Evolutionary conservation across 2,888 invertebrate species (phyloP).

Genomic region (Dicyrtomina minuta): DNA sequence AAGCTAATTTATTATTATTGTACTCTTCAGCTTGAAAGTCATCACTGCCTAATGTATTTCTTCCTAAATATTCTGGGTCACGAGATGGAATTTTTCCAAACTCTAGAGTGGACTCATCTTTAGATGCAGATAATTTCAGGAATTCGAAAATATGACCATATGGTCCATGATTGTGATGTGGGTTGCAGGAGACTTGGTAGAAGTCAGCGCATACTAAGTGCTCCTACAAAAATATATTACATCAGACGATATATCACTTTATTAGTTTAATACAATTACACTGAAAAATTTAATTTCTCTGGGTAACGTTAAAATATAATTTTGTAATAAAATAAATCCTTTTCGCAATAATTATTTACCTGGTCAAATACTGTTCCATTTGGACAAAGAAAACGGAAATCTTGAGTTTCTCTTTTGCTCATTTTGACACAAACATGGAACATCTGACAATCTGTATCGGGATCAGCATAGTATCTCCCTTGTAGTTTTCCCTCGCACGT

Average conservation of each 20-base stretch:
- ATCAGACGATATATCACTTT: constrained; percentile 21
- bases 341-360: constrained; percentile 43
- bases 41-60: constrained; percentile 48
- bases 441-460: constrained; percentile 52
- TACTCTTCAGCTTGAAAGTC: constrained; percentile 53
- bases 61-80: constrained; percentile 48
- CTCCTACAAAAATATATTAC: constrained; percentile 41
- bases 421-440: constrained; percentile 51
- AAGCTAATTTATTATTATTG: constrained; percentile 50
- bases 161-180: constrained; percentile 43
- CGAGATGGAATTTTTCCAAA: constrained; percentile 41
- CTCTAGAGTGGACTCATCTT: constrained; percentile 33
- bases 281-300: too few relatives aligned
- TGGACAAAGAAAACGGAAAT: constrained; percentile 51
- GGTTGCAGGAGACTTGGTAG: constrained; percentile 51
- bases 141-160: constrained; percentile 52
- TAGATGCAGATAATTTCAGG: constrained; percentile 44
- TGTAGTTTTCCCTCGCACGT: constrained; percentile 48
- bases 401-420: constrained; percentile 45
- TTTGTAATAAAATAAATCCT: too few relatives aligned
- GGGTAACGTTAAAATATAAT: too few relatives aligned
- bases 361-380: constrained; percentile 53
- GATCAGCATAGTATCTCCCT: constrained; percentile 52
- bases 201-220: constrained; percentile 53
- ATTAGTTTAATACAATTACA: constrained; percentile 52